phyloP scores from a whole-genome alignment of 92 coral and sea anemone genomes.

The Chrysogorgia sp. region DNA sequence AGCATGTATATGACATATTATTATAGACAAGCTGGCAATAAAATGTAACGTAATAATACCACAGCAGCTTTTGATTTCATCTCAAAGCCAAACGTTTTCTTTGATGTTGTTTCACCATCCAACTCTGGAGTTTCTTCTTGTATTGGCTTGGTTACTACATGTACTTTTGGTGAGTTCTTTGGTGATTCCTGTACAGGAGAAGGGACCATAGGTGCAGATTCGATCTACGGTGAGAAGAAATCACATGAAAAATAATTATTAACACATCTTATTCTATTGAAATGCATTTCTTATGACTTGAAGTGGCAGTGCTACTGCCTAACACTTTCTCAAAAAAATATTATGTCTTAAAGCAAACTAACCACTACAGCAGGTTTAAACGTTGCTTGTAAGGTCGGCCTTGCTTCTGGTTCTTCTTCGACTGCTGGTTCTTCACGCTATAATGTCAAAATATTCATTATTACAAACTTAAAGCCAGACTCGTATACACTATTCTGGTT shows the following conservation, averaged over 20 bases:
- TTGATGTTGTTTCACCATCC: constrained; percentile 74
- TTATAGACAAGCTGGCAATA: not conserved
- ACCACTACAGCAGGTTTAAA: constrained; percentile 87
- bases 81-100: constrained; percentile 95
- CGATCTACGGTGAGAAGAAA: constrained; percentile 58
- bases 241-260: constrained; percentile 19
- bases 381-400: constrained; percentile 86
- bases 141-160: constrained; percentile 65
- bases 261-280: not conserved
- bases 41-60: constrained; percentile 49
- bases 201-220: constrained; percentile 81
- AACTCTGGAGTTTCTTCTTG: constrained; percentile 74
- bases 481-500: not conserved
- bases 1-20: not conserved
- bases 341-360: too few species aligned
- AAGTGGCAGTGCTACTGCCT: too few species aligned
- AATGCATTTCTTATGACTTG: too few species aligned
- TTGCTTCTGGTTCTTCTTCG: constrained; percentile 77
- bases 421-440: constrained; percentile 72
- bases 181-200: constrained; percentile 83
- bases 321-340: too few species aligned
- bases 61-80: constrained; percentile 81
- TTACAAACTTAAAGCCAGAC: not conserved
- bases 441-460: not conserved
- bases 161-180: constrained; percentile 45